A percentile compares a stretch with the other conserved stretches of the same genome.
Conservation (phyloP, 2,888 invertebrate genomes). For the Kryphioiulus occultus region DNA sequence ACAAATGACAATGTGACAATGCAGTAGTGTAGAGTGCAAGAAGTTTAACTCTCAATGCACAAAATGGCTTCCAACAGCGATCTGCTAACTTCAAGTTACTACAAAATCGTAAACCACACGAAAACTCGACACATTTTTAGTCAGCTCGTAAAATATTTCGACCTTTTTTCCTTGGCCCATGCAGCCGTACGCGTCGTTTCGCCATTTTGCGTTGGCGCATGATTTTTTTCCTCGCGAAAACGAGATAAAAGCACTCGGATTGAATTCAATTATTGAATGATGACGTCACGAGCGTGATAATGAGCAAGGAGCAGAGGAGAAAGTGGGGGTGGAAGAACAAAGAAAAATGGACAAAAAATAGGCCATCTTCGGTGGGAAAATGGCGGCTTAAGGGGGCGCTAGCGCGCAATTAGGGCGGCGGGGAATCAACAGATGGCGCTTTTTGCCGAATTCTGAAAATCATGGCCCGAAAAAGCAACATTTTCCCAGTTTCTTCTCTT, state of each 20-base stretch:
- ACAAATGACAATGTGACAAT: too few relatives aligned
- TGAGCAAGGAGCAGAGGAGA: background rate
- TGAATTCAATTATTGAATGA: conserved; percentile 19
- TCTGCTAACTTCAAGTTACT: too few relatives aligned
- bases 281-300: background rate
- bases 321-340: background rate
- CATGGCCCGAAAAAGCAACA: background rate
- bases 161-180: background rate
- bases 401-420: background rate
- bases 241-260: background rate
- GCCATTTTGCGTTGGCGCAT: background rate
- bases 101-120: too few relatives aligned
- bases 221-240: background rate
- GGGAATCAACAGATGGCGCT: conserved; percentile 20
- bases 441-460: background rate
- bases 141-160: background rate
- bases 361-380: background rate
- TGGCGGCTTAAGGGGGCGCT: background rate
- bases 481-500: conserved; percentile 41
- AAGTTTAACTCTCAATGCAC: too few relatives aligned
- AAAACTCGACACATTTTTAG: background rate
- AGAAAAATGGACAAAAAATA: background rate
- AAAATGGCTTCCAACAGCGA: too few relatives aligned
- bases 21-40: too few relatives aligned
- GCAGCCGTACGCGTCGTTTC: too few relatives aligned